Evolutionary conservation across 1,140 invertebrate genomes (phyloP).

Genomic region (Temnothorax longispinosus): DNA sequence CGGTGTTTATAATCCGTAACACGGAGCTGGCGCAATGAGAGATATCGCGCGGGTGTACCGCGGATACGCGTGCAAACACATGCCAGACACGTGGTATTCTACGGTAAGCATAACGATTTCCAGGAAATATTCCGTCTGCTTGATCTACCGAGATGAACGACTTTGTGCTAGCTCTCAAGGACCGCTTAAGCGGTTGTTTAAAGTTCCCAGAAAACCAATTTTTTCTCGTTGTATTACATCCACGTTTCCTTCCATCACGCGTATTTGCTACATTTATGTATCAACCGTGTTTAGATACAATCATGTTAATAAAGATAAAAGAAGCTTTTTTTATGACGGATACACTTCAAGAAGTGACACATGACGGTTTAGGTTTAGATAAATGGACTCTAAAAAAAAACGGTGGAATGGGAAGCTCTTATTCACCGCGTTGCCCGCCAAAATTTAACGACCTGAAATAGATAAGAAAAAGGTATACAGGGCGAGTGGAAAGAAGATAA

Average conservation of each 20-base stretch:
- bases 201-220: not conserved
- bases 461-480: slow-evolving; percentile 24
- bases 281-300: not conserved
- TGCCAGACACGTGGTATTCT: slow-evolving; percentile 48
- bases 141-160: slow-evolving; percentile 8
- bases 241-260: not conserved
- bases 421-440: not conserved
- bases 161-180: not conserved
- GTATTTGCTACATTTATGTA: slow-evolving; percentile 15
- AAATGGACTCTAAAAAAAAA: slow-evolving; percentile 25
- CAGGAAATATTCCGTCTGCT: slow-evolving; percentile 28
- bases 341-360: slow-evolving; percentile 21
- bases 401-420: not conserved
- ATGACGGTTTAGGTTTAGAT: not conserved
- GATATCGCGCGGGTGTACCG: slow-evolving; percentile 33
- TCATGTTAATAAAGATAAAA: not conserved
- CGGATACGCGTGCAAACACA: slow-evolving; percentile 26
- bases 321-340: not conserved
- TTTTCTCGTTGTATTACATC: too few relatives aligned
- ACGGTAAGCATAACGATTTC: slow-evolving; percentile 41
- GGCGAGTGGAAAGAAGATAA: slow-evolving; percentile 29
- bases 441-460: slow-evolving; percentile 32
- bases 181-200: not conserved
- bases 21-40: slow-evolving; percentile 35
- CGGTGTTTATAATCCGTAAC: slow-evolving; percentile 57